Conservation (phyloP, 1,140 invertebrate genomes). For the Drosophila sulfurigaster region DNA sequence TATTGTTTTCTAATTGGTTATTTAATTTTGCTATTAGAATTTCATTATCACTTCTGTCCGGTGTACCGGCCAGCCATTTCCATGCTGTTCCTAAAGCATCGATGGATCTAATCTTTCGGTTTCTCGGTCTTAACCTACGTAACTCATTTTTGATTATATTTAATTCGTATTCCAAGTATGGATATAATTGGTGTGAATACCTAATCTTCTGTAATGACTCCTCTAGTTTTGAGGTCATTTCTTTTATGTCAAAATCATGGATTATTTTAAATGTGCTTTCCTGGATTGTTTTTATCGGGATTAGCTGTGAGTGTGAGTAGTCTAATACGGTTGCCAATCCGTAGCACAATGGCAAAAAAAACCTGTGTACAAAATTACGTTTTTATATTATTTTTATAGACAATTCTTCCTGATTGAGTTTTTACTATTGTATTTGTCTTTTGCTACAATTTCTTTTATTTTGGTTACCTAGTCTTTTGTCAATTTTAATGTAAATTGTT, state of each 20-base stretch:
- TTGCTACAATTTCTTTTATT: not conserved
- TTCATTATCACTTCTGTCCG: slow-evolving; percentile 3
- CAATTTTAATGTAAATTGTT: not conserved
- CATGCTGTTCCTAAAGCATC: not conserved
- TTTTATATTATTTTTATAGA: slow-evolving; percentile 10
- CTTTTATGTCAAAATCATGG: not conserved
- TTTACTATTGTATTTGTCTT: not conserved
- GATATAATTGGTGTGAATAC: no score
- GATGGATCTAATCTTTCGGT: not conserved
- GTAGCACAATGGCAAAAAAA: not conserved
- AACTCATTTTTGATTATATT: not conserved
- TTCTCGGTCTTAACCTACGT: not conserved
- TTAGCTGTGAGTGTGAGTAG: slow-evolving; percentile 4
- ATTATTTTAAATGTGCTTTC: not conserved
- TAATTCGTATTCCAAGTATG: no score
- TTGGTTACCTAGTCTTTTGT: slow-evolving; percentile 34
- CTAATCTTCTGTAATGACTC: no score
- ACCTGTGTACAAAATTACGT: not conserved
- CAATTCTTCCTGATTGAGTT: not conserved
- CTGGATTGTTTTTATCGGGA: not conserved
- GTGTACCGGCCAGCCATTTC: slow-evolving; percentile 12
- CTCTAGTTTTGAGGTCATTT: not conserved
- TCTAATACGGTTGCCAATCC: not conserved
- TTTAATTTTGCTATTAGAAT: not conserved
- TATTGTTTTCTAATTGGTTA: slow-evolving; percentile 10